These are phyloP conservation scores for Spodoptera exigua DNA, from an alignment of 2,888 invertebrate genomes.

Conservation along the genomic window DNA sequence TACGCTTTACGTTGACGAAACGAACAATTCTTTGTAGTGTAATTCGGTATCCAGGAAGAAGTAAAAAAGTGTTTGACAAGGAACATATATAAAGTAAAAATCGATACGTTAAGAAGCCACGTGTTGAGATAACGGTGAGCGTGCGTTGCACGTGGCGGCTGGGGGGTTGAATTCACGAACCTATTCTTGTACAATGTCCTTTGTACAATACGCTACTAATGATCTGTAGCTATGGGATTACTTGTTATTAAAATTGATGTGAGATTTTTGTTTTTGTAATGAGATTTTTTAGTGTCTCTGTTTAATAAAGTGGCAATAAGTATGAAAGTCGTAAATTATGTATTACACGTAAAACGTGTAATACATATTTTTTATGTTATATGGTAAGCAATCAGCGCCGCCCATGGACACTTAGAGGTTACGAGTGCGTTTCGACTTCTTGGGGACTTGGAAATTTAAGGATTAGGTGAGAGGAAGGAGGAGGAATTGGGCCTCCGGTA, in stretches of 20 bases:
- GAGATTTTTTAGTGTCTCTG: too few relatives aligned
- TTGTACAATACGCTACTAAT: slow-evolving; percentile 34
- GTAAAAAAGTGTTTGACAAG: slow-evolving; percentile 19
- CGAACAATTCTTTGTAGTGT: slow-evolving; percentile 33
- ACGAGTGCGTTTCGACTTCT: too few relatives aligned
- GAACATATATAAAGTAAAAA: slow-evolving; percentile 20
- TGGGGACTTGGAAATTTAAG: too few relatives aligned
- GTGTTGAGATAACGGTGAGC: slow-evolving; percentile 64
- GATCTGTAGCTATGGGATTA: slow-evolving; percentile 21
- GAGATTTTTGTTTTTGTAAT: too few relatives aligned
- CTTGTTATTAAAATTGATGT: not conserved
- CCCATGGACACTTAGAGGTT: too few relatives aligned
- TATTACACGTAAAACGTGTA: too few relatives aligned
- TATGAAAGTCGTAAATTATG: too few relatives aligned
- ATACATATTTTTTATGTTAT: too few relatives aligned
- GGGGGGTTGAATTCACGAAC: slow-evolving; percentile 37
- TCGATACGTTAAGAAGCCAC: slow-evolving; percentile 57
- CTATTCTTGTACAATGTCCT: slow-evolving; percentile 3
- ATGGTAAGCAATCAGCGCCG: too few relatives aligned
- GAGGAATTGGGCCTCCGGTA: too few relatives aligned
- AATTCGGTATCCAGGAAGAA: slow-evolving; percentile 24
- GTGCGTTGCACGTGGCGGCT: slow-evolving; percentile 63
- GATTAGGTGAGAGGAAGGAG: too few relatives aligned
- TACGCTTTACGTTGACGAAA: not conserved
- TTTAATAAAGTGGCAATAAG: too few relatives aligned